These are phyloP conservation scores for Porites australiensis DNA, from an alignment of 64 coral and sea anemone genomes.

Conservation along the genomic window DNA sequence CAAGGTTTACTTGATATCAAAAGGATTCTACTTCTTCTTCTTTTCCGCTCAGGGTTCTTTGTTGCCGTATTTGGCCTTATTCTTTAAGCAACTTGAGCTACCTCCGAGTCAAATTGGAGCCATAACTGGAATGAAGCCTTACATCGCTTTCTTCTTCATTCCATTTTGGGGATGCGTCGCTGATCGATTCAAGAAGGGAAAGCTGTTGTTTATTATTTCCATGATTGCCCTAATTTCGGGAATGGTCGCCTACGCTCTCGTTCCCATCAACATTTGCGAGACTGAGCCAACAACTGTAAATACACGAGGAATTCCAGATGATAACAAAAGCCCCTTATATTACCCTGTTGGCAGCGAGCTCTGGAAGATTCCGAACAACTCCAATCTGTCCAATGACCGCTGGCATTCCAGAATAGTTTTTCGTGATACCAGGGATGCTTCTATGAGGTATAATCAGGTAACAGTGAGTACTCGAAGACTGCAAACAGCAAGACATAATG, in stretches of 20 bases:
- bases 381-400: background rate
- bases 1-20: constrained; percentile 87
- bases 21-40: constrained; percentile 97
- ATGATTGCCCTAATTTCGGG: constrained; percentile 78
- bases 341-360: no score
- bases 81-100: constrained; percentile 93
- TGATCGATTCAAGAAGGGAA: constrained; percentile 92
- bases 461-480: background rate
- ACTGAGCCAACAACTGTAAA: background rate
- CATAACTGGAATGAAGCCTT: constrained; percentile 92
- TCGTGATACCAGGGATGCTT: background rate
- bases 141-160: constrained; percentile 97
- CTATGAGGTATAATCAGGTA: background rate
- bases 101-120: constrained; percentile 89
- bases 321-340: background rate
- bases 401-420: background rate
- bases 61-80: constrained; percentile 90
- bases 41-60: constrained; percentile 96
- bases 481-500: background rate
- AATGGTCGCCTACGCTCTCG: constrained; percentile 81
- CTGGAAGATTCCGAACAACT: background rate
- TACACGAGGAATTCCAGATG: background rate
- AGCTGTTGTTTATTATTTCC: constrained; percentile 85
- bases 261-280: constrained; percentile 90
- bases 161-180: constrained; percentile 93